Evolutionary conservation across 2,797 vertebrate species (phyloP).

Genomic region (Pangasius larnaudii): DNA sequence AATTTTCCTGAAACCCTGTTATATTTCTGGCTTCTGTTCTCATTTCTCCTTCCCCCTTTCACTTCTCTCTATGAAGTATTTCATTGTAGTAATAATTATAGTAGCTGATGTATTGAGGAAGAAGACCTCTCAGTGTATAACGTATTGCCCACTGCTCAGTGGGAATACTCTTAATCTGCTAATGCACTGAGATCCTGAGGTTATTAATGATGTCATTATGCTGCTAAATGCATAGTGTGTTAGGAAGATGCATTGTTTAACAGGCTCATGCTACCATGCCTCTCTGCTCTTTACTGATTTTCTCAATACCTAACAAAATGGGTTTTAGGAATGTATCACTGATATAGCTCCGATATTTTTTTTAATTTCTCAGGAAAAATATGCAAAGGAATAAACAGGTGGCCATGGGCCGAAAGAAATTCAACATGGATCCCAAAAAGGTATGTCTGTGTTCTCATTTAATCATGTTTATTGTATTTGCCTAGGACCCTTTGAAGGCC

Average conservation of each 20-base stretch:
- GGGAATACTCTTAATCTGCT: constrained; percentile 3
- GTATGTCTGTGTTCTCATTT: constrained; percentile 63
- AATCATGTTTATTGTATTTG: not conserved
- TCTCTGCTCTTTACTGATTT: not conserved
- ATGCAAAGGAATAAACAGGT: constrained; percentile 98
- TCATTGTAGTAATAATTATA: constrained; percentile 9
- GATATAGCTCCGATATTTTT: not conserved
- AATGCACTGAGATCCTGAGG: constrained; percentile 28
- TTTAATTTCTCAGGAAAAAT: constrained; percentile 82
- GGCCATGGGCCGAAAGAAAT: constrained; percentile 91
- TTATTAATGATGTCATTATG: constrained; percentile 40
- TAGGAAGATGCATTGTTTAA: not conserved
- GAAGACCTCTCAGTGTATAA: not conserved
- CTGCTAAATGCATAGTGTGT: constrained; percentile 13
- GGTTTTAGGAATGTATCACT: not conserved
- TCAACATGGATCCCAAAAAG: constrained; percentile 82
- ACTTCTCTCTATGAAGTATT: not conserved
- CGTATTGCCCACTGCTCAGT: constrained; percentile 8
- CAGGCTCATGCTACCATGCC: not conserved
- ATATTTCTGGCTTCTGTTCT: not conserved
- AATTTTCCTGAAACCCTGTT: not conserved
- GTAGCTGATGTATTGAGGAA: not conserved
- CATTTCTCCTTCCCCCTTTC: not conserved
- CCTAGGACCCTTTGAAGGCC: not conserved
- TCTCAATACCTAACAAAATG: not conserved